Base-by-base conservation (phyloP, 2,888 invertebrate genomes). In the Biston betularia region DNA sequence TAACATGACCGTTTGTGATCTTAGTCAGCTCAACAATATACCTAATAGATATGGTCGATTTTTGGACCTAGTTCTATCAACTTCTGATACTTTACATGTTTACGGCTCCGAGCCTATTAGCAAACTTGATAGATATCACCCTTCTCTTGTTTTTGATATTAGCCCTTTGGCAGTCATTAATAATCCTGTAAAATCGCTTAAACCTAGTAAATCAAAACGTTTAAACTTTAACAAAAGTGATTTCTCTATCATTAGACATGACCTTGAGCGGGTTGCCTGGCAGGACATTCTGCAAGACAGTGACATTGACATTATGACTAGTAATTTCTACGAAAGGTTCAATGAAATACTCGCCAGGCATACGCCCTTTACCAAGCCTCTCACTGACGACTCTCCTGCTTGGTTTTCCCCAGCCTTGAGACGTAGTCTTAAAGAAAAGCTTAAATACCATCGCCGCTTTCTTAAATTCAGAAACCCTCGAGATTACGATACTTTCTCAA, bases 381-480 rank as follows among this genome's bases (percentile, higher is more conserved):
- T 5, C 11, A 11, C 44, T 8, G 11, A 44, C 11, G 11, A 44
- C 11, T 10, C 11, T 2, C 44, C 44, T 11, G 44, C 12, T 11
- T 44, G 44, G 44, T 44, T 44, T 11, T 44, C 44, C 0, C 6
- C 44, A 8, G 44, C 44, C 11, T 11, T 44, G n/a, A 44, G n/a
- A 11, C 44, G 44, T 44, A 44, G 44, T 44, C 44, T 44, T 44
- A 44, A 44, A n/a, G 44, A 44, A 44, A 44, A 44, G n/a, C 11
- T 44, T 8, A 44, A 44, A n/a, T 44, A 8, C 11, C 44, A 44
- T 44, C 44, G 44, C n/a, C n/a, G 44, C 4, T 44, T 11, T 11
- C 11, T 5, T 12, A 44, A 44, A 44, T 44, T 10, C 11, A 44
- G 9, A 11, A 44, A 44, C 11, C 44, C 44, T 12, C 44, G 44